Evolutionary conservation across 2,113 vertebrate species (phyloP).

Genomic region (Eclectus roratus): DNA sequence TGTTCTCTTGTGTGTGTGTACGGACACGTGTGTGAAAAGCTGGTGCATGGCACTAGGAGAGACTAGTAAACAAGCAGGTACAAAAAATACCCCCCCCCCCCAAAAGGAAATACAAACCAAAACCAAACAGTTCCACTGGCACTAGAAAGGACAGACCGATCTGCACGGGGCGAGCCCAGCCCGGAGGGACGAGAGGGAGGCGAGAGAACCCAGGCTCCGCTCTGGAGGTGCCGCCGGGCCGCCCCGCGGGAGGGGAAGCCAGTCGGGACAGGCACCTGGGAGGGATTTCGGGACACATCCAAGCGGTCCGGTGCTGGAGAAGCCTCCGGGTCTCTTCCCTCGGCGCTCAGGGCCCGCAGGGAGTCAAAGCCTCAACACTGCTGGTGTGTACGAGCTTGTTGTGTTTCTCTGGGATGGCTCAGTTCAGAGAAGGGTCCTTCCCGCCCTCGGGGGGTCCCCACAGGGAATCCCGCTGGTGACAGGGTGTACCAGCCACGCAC

Average conservation of each 20-base stretch:
- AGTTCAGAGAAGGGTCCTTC: slow-evolving; percentile 43
- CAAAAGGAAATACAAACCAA: background rate
- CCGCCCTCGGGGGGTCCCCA: background rate
- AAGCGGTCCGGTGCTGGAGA: background rate
- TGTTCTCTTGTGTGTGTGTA: slow-evolving; percentile 54
- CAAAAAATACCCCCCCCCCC: slow-evolving; percentile 7
- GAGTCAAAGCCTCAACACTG: slow-evolving; percentile 60
- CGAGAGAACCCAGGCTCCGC: slow-evolving; percentile 3
- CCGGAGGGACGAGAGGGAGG: slow-evolving; percentile 31
- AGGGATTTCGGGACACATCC: background rate
- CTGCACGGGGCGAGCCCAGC: slow-evolving; percentile 69
- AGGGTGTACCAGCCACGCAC: slow-evolving; percentile 51
- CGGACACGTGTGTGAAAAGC: slow-evolving; percentile 68
- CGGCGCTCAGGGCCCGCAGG: background rate
- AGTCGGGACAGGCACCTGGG: background rate
- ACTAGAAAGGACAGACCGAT: slow-evolving; percentile 76
- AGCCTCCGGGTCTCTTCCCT: slow-evolving; percentile 26
- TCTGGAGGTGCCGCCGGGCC: background rate
- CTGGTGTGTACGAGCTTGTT: slow-evolving; percentile 71
- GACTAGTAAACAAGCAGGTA: slow-evolving; percentile 81
- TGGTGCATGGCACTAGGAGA: slow-evolving; percentile 79
- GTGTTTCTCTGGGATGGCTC: slow-evolving; percentile 55
- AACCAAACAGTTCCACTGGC: slow-evolving; percentile 73
- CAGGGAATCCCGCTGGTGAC: slow-evolving; percentile 23
- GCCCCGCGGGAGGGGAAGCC: background rate